Conservation (phyloP, 2,113 vertebrate species). For the Paramormyrops kingsleyae region DNA sequence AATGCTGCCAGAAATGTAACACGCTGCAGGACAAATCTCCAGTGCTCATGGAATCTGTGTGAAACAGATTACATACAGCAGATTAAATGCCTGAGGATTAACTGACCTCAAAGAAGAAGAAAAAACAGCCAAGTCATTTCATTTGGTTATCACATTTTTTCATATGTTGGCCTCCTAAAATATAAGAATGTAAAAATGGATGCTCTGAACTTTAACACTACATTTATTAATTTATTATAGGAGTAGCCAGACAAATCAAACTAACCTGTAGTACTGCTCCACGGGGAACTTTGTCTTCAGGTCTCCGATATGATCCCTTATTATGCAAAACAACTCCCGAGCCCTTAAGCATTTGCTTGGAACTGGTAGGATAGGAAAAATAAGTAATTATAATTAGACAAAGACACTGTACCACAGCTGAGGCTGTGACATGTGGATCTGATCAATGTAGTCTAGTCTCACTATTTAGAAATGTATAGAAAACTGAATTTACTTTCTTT, state of each 20-base stretch:
- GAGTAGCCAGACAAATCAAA: neutral
- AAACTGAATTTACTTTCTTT: conserved; percentile 77
- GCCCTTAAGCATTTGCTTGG: conserved; percentile 84
- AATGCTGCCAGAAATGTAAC: conserved; percentile 85
- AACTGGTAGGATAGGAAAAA: conserved; percentile 61
- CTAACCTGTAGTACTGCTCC: conserved; percentile 93
- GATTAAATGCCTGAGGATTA: neutral
- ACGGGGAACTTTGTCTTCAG: conserved; percentile 90
- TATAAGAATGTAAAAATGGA: neutral
- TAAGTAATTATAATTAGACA: neutral
- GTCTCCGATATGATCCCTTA: conserved; percentile 78
- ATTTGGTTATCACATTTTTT: neutral
- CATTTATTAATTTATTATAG: neutral
- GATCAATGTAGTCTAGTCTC: neutral
- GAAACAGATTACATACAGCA: neutral
- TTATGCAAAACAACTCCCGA: conserved; percentile 79
- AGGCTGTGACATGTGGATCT: neutral
- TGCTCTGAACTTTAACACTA: neutral
- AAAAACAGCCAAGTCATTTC: neutral
- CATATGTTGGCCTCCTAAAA: neutral
- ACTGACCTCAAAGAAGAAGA: neutral
- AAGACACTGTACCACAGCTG: neutral
- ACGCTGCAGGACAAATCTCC: conserved; percentile 93
- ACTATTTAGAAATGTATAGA: neutral
- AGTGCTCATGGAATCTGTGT: conserved; percentile 90